phyloP scores from a whole-genome alignment of 2,888 invertebrate genomes.

The Adelphocoris suturalis region DNA sequence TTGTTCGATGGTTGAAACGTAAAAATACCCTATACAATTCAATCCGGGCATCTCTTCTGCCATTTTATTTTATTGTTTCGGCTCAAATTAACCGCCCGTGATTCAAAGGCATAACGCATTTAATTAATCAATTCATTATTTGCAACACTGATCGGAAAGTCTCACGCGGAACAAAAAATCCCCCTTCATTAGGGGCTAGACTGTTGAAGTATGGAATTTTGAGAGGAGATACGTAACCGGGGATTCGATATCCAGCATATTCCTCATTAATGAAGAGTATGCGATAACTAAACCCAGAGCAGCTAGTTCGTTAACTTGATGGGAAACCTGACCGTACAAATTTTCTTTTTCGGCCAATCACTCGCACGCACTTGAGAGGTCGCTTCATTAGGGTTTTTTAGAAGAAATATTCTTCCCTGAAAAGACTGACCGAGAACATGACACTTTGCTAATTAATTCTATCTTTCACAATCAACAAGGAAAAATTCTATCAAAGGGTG shows the following conservation, averaged over 20 bases:
- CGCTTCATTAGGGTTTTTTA: neutral
- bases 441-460: too few species aligned
- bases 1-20: too few species aligned
- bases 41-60: too few species aligned
- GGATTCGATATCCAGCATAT: neutral
- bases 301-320: constrained; percentile 44
- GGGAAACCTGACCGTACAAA: constrained; percentile 5
- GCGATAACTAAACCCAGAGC: neutral
- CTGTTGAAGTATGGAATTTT: neutral
- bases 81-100: too few species aligned
- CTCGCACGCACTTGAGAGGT: neutral
- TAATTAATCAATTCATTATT: too few species aligned
- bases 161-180: neutral
- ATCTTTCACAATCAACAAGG: too few species aligned
- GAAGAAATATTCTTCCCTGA: too few species aligned
- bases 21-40: too few species aligned
- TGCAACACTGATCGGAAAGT: neutral
- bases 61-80: too few species aligned
- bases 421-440: too few species aligned
- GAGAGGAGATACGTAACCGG: neutral
- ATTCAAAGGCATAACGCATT: too few species aligned
- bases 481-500: too few species aligned
- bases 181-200: neutral
- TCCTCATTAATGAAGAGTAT: neutral
- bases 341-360: neutral